Percentiles rank a stretch among this genome's conserved stretches.
Conservation (phyloP, 2,888 invertebrate species). For the Laspeyria flexula region DNA sequence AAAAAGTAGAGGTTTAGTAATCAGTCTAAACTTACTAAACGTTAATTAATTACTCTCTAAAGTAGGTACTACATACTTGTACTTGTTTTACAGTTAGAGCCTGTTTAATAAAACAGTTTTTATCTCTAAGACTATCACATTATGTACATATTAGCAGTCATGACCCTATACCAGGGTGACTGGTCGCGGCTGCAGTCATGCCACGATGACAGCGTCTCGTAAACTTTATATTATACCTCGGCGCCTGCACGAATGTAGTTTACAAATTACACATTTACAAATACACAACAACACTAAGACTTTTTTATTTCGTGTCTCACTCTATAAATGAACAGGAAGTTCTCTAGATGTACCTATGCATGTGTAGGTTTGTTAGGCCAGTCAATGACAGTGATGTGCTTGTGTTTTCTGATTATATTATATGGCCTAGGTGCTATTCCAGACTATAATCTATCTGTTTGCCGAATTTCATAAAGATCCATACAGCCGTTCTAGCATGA, state of each 20-base stretch:
- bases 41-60: too few species aligned
- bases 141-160: too few species aligned
- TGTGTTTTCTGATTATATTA: conserved; percentile 1
- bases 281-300: conserved; percentile 16
- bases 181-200: neutral
- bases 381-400: neutral
- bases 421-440: too few species aligned
- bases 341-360: too few species aligned
- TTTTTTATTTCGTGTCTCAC: conserved; percentile 2
- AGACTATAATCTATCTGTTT: too few species aligned
- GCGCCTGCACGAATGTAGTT: neutral
- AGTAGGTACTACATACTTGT: too few species aligned
- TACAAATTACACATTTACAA: conserved; percentile 12
- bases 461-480: too few species aligned
- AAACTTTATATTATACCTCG: conserved; percentile 9
- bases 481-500: too few species aligned
- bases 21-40: neutral
- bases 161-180: too few species aligned
- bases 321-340: neutral
- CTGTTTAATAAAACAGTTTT: too few species aligned
- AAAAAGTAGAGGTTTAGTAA: neutral
- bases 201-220: neutral
- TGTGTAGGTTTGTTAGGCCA: conserved; percentile 1
- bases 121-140: too few species aligned
- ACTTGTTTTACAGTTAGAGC: too few species aligned